Percentiles rank a stretch among this genome's conserved stretches.
These are phyloP conservation scores for Ciconia boyciana DNA, from an alignment of 2,113 vertebrate genomes.

Conservation along the genomic window DNA sequence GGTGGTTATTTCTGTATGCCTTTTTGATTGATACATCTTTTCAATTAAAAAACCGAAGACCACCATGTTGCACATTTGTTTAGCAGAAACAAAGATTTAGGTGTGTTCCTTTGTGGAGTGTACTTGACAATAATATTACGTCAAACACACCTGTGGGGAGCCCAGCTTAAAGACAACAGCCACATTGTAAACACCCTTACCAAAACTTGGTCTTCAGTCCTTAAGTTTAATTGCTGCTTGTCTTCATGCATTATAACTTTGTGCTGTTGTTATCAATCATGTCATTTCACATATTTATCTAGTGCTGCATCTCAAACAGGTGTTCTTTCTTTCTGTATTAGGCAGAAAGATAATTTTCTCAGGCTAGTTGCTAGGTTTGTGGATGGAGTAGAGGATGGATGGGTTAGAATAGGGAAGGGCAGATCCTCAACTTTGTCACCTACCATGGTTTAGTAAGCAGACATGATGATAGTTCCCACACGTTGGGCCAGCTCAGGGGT, in stretches of 20 bases:
- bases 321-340: not conserved
- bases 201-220: not conserved
- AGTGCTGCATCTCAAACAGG: not conserved
- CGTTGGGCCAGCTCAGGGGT: not conserved
- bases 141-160: not conserved
- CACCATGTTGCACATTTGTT: not conserved
- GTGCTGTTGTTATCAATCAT: constrained; percentile 24
- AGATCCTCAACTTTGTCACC: not conserved
- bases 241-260: not conserved
- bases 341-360: not conserved
- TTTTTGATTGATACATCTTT: not conserved
- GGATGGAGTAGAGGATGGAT: not conserved
- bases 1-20: not conserved
- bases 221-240: constrained; percentile 34
- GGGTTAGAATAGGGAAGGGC: not conserved
- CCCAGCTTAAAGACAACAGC: not conserved
- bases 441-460: not conserved
- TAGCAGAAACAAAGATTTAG: not conserved
- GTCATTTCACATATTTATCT: constrained; percentile 30
- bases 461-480: not conserved
- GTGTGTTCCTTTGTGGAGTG: not conserved
- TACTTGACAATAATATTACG: not conserved
- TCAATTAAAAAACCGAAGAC: not conserved
- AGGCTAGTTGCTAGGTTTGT: not conserved
- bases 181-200: not conserved